Evolutionary conservation across 2,797 vertebrate genomes (phyloP).

Genomic region (Eospalax fontanierii): DNA sequence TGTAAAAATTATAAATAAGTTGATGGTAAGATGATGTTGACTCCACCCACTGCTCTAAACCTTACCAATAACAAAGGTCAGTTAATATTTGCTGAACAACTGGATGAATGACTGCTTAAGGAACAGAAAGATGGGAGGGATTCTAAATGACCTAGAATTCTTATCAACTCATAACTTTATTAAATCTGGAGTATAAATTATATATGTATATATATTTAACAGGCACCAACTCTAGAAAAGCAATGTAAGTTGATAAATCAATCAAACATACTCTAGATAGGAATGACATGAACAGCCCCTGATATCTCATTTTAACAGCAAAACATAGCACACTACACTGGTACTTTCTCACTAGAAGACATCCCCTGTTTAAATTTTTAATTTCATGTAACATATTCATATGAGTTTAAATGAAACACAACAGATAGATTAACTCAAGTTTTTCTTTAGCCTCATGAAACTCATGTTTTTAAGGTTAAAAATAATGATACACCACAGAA

Average conservation of each 20-base stretch:
- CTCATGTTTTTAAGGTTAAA: not conserved
- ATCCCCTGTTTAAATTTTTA: not conserved
- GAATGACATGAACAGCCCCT: not conserved
- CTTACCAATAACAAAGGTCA: not conserved
- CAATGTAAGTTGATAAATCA: constrained; percentile 34
- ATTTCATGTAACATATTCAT: constrained; percentile 25
- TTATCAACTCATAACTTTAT: not conserved
- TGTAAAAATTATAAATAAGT: not conserved
- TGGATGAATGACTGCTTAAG: not conserved
- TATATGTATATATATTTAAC: not conserved
- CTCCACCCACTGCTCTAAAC: not conserved
- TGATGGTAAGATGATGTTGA: not conserved
- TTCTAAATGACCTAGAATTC: constrained; percentile 13
- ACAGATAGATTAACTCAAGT: not conserved
- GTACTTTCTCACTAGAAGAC: constrained; percentile 1
- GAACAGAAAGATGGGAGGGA: not conserved
- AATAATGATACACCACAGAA: too few relatives aligned
- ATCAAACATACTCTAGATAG: not conserved
- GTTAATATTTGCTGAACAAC: constrained; percentile 4
- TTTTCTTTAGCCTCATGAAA: not conserved
- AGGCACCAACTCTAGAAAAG: not conserved
- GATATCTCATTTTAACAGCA: not conserved
- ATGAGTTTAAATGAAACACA: not conserved
- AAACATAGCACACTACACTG: not conserved
- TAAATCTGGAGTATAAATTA: not conserved